A percentile compares a stretch with the other conserved stretches of the same genome.
Conservation (phyloP, 1,140 invertebrate genomes). For the Lerema accius region DNA sequence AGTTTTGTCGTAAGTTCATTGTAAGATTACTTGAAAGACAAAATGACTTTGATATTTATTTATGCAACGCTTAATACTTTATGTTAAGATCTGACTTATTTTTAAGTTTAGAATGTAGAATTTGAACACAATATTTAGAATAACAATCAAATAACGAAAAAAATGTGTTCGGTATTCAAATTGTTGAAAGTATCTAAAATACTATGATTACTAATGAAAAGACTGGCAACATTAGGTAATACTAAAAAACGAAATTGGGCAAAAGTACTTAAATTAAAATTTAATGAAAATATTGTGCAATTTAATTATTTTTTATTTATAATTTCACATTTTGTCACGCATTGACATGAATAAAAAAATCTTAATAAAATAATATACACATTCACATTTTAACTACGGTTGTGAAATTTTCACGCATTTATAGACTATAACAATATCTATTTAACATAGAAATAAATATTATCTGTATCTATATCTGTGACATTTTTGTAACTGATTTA, state of each 20-base stretch:
- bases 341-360: too few relatives aligned
- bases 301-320: neutral
- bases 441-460: too few relatives aligned
- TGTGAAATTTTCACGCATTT: slow-evolving; percentile 15
- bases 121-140: neutral
- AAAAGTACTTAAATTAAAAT: slow-evolving; percentile 26
- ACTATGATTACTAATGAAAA: slow-evolving; percentile 18
- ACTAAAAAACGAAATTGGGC: neutral
- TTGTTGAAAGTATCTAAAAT: neutral
- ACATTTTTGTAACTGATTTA: too few relatives aligned
- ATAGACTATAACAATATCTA: neutral
- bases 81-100: slow-evolving; percentile 48
- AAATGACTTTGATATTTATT: slow-evolving; percentile 36
- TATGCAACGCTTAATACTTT: slow-evolving; percentile 44
- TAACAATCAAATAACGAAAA: too few relatives aligned
- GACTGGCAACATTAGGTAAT: slow-evolving; percentile 21
- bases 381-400: neutral
- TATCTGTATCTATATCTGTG: too few relatives aligned
- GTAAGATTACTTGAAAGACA: slow-evolving; percentile 33
- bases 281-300: slow-evolving; percentile 1
- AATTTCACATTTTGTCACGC: too few relatives aligned
- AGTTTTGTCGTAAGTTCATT: slow-evolving; percentile 22
- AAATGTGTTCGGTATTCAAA: slow-evolving; percentile 1
- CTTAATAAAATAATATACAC: too few relatives aligned
- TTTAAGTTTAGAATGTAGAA: slow-evolving; percentile 11